Percentiles rank a stretch among this genome's conserved stretches.
Evolutionary conservation across 1,140 invertebrate genomes (phyloP).

Genomic region (Chelonus insularis): DNA sequence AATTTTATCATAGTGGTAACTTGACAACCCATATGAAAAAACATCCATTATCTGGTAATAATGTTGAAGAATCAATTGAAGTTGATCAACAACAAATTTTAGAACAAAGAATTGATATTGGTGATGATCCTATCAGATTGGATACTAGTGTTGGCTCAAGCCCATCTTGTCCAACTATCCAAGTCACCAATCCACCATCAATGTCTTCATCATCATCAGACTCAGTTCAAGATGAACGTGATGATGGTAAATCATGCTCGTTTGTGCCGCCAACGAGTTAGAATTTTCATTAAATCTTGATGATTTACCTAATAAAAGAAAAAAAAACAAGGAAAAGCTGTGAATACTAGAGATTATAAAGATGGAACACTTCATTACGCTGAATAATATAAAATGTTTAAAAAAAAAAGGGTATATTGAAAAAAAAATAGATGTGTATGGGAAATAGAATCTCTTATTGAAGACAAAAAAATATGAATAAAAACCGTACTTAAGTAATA

Average conservation of each 20-base stretch:
- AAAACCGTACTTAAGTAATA: no score
- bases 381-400: no score
- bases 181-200: not conserved
- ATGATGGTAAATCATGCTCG: not conserved
- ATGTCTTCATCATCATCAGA: not conserved
- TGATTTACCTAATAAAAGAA: not conserved
- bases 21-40: conserved; percentile 61
- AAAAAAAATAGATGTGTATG: no score
- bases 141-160: no score
- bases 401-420: no score
- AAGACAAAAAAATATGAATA: no score
- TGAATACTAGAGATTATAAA: no score
- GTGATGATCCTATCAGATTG: no score
- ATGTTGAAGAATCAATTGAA: not conserved
- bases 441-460: no score
- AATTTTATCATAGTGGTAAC: conserved; percentile 70
- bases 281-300: not conserved
- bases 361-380: no score
- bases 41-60: conserved; percentile 36
- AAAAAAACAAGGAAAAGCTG: not conserved
- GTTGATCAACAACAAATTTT: conserved; percentile 9
- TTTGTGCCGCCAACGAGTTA: conserved; percentile 1
- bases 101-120: not conserved
- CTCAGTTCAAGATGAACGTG: not conserved
- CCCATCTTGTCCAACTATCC: no score